phyloP scores from a whole-genome alignment of 2,113 vertebrate genomes.

The Xerus inauris region DNA sequence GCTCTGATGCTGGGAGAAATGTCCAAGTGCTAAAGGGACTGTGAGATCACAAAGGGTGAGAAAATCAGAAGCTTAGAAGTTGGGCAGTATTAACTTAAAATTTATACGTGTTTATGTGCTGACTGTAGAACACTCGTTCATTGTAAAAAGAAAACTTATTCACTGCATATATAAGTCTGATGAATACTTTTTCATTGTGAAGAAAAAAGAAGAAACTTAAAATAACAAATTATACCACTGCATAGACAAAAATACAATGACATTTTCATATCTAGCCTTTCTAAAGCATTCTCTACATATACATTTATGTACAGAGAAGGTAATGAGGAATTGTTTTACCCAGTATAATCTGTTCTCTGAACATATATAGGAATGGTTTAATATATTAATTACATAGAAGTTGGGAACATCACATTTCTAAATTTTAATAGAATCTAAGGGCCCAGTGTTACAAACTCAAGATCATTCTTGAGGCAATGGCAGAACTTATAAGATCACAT shows the following conservation, averaged over 20 bases:
- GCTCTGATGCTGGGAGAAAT: background rate
- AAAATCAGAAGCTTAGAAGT: background rate
- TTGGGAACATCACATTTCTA: background rate
- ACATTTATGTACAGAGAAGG: background rate
- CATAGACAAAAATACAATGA: background rate
- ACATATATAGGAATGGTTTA: background rate
- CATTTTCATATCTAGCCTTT: background rate
- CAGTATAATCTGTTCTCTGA: background rate
- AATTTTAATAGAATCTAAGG: background rate
- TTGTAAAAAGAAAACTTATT: background rate
- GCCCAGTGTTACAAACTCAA: background rate
- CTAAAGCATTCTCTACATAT: background rate
- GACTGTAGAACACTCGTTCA: background rate
- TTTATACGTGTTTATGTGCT: background rate
- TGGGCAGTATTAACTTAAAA: conserved; percentile 8
- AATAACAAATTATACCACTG: background rate
- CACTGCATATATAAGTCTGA: background rate
- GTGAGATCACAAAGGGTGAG: background rate
- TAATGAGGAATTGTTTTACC: background rate
- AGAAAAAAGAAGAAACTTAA: background rate
- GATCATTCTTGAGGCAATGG: background rate
- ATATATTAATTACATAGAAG: background rate
- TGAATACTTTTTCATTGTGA: background rate
- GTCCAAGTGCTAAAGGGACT: no score
- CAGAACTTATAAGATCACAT: background rate